Conservation (phyloP, 2,888 invertebrate genomes). For the Nomada hirtipes region DNA sequence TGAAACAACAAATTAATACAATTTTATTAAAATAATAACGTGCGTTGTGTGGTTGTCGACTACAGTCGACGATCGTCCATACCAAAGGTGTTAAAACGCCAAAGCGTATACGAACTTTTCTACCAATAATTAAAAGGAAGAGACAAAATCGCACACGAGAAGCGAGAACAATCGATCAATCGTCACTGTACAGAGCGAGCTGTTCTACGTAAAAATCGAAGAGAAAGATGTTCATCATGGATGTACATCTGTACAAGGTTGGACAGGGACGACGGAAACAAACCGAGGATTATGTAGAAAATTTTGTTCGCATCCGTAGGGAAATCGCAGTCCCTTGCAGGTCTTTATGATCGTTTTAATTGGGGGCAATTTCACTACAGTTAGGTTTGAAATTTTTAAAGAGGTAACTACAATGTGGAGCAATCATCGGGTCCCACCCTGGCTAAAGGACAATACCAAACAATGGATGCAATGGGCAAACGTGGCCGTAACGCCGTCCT, state of each 20-base stretch:
- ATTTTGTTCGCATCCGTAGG: background rate
- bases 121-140: too few relatives aligned
- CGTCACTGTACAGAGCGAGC: too few relatives aligned
- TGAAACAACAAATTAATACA: too few relatives aligned
- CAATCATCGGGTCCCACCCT: slow-evolving; percentile 59
- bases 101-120: too few relatives aligned
- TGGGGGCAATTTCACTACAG: slow-evolving; percentile 67
- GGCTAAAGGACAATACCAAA: background rate
- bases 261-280: background rate
- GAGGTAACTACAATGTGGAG: slow-evolving; percentile 71
- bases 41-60: too few relatives aligned
- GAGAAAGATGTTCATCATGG: background rate
- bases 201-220: too few relatives aligned
- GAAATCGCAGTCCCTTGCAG: slow-evolving; percentile 48
- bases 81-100: too few relatives aligned
- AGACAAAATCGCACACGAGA: too few relatives aligned
- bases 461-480: background rate
- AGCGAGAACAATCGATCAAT: too few relatives aligned
- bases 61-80: too few relatives aligned
- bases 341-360: slow-evolving; percentile 68
- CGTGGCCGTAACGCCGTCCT: background rate
- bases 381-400: slow-evolving; percentile 68
- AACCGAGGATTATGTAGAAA: background rate
- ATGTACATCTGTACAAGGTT: background rate
- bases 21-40: too few relatives aligned